A percentile compares a stretch with the other conserved stretches of the same genome.
These are phyloP conservation scores for Mizuhopecten yessoensis DNA, from an alignment of 1,140 invertebrate species.

Conservation along the genomic window DNA sequence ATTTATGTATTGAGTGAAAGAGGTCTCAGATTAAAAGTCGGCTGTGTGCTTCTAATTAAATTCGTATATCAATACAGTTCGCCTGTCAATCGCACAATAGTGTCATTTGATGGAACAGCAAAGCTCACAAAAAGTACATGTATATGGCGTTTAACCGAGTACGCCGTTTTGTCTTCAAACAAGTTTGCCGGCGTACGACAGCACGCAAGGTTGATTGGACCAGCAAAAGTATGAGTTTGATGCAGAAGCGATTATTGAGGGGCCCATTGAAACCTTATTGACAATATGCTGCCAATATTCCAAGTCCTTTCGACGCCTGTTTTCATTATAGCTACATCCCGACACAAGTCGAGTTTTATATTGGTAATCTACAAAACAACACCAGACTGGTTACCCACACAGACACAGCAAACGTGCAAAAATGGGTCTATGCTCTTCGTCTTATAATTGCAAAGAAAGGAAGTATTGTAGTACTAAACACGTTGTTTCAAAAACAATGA, in stretches of 20 bases:
- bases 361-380: neutral
- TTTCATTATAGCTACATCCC: neutral
- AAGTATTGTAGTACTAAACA: no score
- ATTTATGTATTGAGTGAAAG: slow-evolving; percentile 1
- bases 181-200: slow-evolving; percentile 7
- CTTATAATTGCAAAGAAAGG: no score
- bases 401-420: neutral
- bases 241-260: neutral
- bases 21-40: slow-evolving; percentile 33
- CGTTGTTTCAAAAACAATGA: no score
- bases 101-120: neutral
- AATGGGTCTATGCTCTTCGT: neutral
- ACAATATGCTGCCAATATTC: slow-evolving; percentile 32
- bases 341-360: neutral
- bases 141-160: neutral
- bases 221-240: slow-evolving; percentile 25
- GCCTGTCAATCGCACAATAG: neutral
- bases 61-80: neutral
- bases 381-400: neutral
- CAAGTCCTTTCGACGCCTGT: neutral
- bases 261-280: slow-evolving; percentile 15
- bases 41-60: neutral
- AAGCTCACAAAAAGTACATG: neutral
- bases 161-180: slow-evolving; percentile 8
- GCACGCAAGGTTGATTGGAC: neutral